These are phyloP conservation scores for Folsomia candida DNA, from an alignment of 2,888 invertebrate species.

Conservation along the genomic window DNA sequence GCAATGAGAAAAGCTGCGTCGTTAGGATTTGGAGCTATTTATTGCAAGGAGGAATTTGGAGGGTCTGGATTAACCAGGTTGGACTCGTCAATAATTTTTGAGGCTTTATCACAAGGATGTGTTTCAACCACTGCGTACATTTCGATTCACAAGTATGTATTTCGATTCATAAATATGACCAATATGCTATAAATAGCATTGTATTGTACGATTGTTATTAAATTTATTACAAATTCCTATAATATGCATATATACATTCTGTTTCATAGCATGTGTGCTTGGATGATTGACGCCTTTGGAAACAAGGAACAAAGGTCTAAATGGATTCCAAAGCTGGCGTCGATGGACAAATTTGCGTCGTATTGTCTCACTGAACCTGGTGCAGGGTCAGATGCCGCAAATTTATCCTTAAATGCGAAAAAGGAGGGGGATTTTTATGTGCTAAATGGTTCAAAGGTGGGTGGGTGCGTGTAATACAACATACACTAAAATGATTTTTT, in stretches of 20 bases:
- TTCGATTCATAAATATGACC: too few species aligned
- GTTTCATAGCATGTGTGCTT: constrained; percentile 59
- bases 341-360: constrained; percentile 58
- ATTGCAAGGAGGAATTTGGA: constrained; percentile 57
- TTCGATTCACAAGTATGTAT: constrained; percentile 60
- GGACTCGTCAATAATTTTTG: constrained; percentile 61
- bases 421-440: constrained; percentile 58
- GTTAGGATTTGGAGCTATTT: constrained; percentile 61
- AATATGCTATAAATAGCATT: constrained; percentile 13
- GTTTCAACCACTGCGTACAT: constrained; percentile 61
- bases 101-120: constrained; percentile 61
- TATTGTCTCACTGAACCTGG: constrained; percentile 63
- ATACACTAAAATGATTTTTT: not conserved
- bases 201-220: not conserved
- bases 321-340: constrained; percentile 57
- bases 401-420: constrained; percentile 57
- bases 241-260: too few species aligned
- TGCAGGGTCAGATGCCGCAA: constrained; percentile 60
- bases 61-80: constrained; percentile 58
- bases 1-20: constrained; percentile 57
- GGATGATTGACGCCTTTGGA: constrained; percentile 62
- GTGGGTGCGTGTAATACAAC: not conserved
- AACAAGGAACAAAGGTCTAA: constrained; percentile 54
- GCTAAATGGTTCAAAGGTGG: constrained; percentile 60
- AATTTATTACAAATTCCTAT: not conserved